A percentile compares a stretch with the other conserved stretches of the same genome.
These are phyloP conservation scores for Premnoplex brunnescens DNA, from an alignment of 2,797 vertebrate genomes.

Conservation along the genomic window DNA sequence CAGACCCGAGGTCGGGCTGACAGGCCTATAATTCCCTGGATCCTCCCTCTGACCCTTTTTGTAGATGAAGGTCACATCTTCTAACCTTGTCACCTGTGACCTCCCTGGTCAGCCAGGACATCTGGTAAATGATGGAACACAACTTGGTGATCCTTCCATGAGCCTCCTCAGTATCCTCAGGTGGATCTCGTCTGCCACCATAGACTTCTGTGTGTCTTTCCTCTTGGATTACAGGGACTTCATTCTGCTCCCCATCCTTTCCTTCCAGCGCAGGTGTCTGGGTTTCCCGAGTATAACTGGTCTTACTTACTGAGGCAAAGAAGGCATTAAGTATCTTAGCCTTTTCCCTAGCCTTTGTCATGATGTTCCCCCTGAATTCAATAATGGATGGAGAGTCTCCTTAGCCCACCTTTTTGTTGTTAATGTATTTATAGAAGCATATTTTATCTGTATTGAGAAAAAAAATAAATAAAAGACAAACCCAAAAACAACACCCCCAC, in stretches of 20 bases:
- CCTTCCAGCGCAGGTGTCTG: neutral
- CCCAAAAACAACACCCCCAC: too few species aligned
- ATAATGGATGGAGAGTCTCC: neutral
- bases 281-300: neutral
- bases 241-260: accelerated
- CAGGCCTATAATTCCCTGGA: neutral
- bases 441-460: neutral
- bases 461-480: neutral
- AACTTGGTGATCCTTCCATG: neutral
- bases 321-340: neutral
- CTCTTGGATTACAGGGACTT: neutral
- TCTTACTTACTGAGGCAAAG: neutral
- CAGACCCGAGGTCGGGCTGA: accelerated
- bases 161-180: neutral
- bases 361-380: neutral
- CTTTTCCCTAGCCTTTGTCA: neutral
- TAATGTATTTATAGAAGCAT: neutral
- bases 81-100: neutral
- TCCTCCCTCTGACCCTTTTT: neutral
- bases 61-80: neutral
- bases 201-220: neutral
- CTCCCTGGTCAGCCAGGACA: accelerated
- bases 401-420: neutral
- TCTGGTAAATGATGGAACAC: neutral
- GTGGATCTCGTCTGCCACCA: accelerated